Conservation (phyloP, 2,797 vertebrate species). For the Carapus acus region DNA sequence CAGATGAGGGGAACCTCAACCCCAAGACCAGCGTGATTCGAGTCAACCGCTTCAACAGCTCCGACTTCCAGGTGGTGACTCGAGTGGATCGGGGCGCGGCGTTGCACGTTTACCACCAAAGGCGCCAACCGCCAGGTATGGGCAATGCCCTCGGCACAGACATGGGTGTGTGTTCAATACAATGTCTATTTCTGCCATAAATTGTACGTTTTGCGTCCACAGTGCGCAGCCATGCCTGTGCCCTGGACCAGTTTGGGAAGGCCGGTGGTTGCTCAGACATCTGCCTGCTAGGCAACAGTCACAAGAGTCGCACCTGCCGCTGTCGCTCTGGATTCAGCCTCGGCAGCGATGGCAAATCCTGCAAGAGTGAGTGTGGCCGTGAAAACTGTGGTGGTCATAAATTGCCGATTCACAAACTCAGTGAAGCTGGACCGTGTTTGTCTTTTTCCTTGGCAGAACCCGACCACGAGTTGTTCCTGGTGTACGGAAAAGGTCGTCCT, state of each 20-base stretch:
- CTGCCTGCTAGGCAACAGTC: constrained; percentile 92
- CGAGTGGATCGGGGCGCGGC: constrained; percentile 91
- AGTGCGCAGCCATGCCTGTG: constrained; percentile 95
- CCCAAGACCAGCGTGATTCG: constrained; percentile 95
- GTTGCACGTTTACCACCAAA: constrained; percentile 93
- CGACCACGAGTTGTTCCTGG: constrained; percentile 91
- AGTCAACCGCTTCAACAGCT: constrained; percentile 96
- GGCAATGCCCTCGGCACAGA: not conserved
- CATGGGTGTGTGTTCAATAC: too few relatives aligned
- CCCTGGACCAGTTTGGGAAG: constrained; percentile 86
- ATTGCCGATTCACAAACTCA: not conserved
- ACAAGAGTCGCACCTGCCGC: constrained; percentile 94
- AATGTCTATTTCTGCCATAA: too few relatives aligned
- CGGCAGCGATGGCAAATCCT: constrained; percentile 93
- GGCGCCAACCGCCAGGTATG: constrained; percentile 88
- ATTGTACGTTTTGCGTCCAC: constrained; percentile 4
- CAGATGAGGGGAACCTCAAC: constrained; percentile 89
- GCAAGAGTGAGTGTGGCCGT: constrained; percentile 85
- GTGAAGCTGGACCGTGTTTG: not conserved
- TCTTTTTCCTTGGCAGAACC: constrained; percentile 74
- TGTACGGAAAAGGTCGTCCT: constrained; percentile 92
- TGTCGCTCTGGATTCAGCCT: constrained; percentile 95
- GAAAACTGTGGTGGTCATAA: not conserved
- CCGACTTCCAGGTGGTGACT: constrained; percentile 90
- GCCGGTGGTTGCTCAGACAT: constrained; percentile 95